These are phyloP conservation scores for Rhinoraja longicauda DNA, from an alignment of 2,797 vertebrate species.

Conservation along the genomic window DNA sequence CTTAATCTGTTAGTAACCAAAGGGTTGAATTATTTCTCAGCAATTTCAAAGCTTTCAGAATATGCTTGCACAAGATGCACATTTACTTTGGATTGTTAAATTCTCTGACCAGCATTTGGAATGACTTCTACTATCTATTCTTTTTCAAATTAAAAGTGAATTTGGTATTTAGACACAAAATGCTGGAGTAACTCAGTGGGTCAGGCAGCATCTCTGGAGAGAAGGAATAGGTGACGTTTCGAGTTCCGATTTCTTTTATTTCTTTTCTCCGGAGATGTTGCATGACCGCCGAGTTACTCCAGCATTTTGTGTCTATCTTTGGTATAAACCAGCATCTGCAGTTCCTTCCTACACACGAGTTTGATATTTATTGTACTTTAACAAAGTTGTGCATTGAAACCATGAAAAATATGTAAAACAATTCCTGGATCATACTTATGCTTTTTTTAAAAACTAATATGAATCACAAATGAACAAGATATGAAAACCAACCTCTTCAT, in stretches of 20 bases:
- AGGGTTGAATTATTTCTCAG: not conserved
- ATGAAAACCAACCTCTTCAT: slow-evolving; percentile 74
- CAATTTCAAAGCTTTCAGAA: not conserved
- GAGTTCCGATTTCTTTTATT: too few relatives aligned
- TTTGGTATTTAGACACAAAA: not conserved
- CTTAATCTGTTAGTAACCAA: not conserved
- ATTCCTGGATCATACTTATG: slow-evolving; percentile 39
- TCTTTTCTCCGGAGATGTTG: too few relatives aligned
- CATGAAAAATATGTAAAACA: not conserved
- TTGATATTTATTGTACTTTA: not conserved
- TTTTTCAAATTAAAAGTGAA: not conserved
- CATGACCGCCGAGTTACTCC: too few relatives aligned
- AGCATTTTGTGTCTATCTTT: too few relatives aligned
- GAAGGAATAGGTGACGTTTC: too few relatives aligned
- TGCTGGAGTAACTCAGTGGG: too few relatives aligned
- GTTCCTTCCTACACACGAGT: not conserved
- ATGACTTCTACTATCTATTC: not conserved
- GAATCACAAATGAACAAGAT: slow-evolving; percentile 18
- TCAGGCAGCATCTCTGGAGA: too few relatives aligned
- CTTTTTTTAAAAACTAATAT: slow-evolving; percentile 41
- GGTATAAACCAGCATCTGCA: too few relatives aligned
- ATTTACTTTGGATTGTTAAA: not conserved
- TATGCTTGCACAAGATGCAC: not conserved
- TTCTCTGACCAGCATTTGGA: not conserved
- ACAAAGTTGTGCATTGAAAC: not conserved